Evolutionary conservation across 2,888 invertebrate genomes (phyloP).

Genomic region (Vandiemenella viatica): DNA sequence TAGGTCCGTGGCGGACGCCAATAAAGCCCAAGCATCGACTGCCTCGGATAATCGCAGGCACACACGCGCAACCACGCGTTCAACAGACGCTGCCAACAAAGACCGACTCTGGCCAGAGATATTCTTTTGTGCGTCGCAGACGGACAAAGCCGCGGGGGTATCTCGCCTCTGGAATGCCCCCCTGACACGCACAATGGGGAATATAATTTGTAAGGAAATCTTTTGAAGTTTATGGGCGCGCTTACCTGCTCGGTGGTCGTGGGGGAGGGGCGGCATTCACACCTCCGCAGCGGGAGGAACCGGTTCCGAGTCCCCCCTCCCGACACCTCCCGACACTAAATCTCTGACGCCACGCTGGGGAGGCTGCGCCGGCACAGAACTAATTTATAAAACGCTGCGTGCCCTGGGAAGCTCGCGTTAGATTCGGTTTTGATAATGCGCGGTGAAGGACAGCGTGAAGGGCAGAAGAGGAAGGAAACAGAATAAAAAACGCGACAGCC

Average conservation of each 20-base stretch:
- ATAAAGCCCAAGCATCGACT: too few species aligned
- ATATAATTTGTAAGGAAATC: slow-evolving; percentile 14
- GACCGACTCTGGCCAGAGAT: too few species aligned
- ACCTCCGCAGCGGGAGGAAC: not conserved
- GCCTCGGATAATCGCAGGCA: too few species aligned
- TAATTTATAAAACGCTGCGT: not conserved
- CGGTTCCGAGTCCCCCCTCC: not conserved
- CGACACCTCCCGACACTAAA: not conserved
- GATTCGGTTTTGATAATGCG: too few species aligned
- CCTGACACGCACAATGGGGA: slow-evolving; percentile 6
- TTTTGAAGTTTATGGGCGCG: slow-evolving; percentile 10
- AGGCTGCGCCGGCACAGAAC: not conserved
- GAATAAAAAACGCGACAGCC: too few species aligned
- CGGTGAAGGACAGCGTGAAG: too few species aligned
- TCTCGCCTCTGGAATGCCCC: not conserved
- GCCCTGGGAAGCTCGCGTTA: not conserved
- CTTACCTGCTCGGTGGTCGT: not conserved
- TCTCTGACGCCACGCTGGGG: not conserved
- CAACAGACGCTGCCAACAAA: too few species aligned
- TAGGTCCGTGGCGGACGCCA: too few species aligned
- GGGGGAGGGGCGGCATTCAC: not conserved
- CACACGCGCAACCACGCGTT: too few species aligned
- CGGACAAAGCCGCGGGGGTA: not conserved
- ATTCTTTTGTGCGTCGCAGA: too few species aligned
- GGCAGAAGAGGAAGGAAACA: too few species aligned